Evolutionary conservation across 2,888 invertebrate genomes (phyloP), one percentile per base, ranked within the genome.

Genomic region (Trichopria drosophilae): DNA sequence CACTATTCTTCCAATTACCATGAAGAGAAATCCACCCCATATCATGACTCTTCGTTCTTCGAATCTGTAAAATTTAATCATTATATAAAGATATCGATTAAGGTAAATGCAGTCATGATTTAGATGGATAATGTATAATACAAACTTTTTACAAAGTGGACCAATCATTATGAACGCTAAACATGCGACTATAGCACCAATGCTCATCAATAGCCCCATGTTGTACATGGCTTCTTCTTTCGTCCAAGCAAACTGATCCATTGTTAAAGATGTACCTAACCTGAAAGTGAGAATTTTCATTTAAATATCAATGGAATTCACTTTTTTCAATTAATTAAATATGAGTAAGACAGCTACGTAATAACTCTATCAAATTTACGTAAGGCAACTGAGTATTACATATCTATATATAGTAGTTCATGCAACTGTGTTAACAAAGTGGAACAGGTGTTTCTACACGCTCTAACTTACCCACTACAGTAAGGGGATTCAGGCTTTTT

Each of bases 231-330:
- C 86, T 69, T 88, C 82, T 40, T 79, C 76, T 77, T 90, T 86
- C 51, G 83, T 82, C 91, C 91, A 92, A 22, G 86, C 92, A 76
- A 92, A 91, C 78, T 91, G 90, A 72, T 93, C 91, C 88, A 90
- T 91, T 22, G 89, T 90, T 44, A 93, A 79, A 3, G 90, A 84
- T 7, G 91, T 90, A 16, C 87, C 91, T 59, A 91, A 79, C 37
- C 84, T 84, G 62, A 26, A 63, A 62, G 28, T 2, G 15, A 53
- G 48, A 23, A 34, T 23, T 40, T 39, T 23, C 18, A 26, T 23
- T 50, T 35, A 20, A 24, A 20, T 45, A 49, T 29, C 26, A 26
- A 26, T 10, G 12, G 9, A 26, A 26, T 10, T 2, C 26, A 1
- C 2, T 10, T 12, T 10, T 12, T 26, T 12, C 26, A 26, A n/a